Percentiles rank a stretch among this genome's conserved stretches.
Evolutionary conservation across 2,888 invertebrate species (phyloP).

Genomic region (Drosophila cognata): DNA sequence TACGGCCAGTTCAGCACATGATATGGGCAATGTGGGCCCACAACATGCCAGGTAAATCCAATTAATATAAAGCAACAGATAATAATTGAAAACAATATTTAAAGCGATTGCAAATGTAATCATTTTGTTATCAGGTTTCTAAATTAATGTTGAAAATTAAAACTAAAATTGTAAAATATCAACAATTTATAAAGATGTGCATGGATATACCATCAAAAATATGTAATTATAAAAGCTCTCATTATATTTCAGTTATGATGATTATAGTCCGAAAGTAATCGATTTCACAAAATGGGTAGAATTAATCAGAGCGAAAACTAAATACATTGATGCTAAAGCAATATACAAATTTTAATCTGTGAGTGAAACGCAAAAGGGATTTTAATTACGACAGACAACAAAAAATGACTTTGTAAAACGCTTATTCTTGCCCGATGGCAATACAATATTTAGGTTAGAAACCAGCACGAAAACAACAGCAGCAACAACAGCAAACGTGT

Average conservation of each 20-base stretch:
- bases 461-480: constrained; percentile 15
- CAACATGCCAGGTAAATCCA: constrained; percentile 90
- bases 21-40: constrained; percentile 92
- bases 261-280: neutral
- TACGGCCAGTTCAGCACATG: constrained; percentile 92
- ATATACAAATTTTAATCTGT: neutral
- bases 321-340: neutral
- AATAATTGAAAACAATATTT: neutral
- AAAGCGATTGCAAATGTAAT: neutral
- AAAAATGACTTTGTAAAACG: constrained; percentile 33
- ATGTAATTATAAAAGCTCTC: neutral
- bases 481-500: constrained; percentile 36
- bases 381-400: constrained; percentile 27
- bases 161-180: neutral
- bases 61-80: neutral
- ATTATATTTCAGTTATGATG: neutral
- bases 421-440: constrained; percentile 21
- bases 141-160: neutral
- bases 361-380: constrained; percentile 13
- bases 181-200: neutral
- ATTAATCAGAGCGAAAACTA: neutral
- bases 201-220: neutral
- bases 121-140: neutral
- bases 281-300: neutral
- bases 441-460: constrained; percentile 29